Evolutionary conservation across 2,797 vertebrate species (phyloP).

Genomic region (Megaceryle alcyon): DNA sequence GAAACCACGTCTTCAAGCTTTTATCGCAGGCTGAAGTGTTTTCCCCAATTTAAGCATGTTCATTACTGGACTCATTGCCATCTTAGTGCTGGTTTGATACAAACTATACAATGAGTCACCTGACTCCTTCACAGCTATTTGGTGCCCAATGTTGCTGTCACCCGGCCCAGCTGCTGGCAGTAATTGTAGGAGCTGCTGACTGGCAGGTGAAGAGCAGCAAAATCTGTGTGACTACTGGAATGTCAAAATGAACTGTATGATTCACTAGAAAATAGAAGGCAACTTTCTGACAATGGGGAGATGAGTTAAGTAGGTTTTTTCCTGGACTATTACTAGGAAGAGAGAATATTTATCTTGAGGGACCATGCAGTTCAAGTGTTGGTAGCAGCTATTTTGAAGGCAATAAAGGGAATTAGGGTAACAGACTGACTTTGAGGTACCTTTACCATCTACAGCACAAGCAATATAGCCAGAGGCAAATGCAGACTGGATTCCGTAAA

Average conservation of each 20-base stretch:
- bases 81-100: not conserved
- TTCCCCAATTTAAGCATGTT: not conserved
- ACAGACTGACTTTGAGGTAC: not conserved
- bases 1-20: not conserved
- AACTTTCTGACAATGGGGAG: not conserved
- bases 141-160: not conserved
- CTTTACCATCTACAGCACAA: constrained; percentile 1
- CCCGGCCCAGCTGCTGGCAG: not conserved
- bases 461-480: not conserved
- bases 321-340: not conserved
- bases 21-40: not conserved
- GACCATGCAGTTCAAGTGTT: not conserved
- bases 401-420: not conserved
- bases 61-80: not conserved
- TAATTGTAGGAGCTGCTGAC: not conserved
- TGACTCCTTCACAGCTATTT: not conserved
- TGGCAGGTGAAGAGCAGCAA: not conserved
- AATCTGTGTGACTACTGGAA: not conserved
- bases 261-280: not conserved
- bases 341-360: not conserved
- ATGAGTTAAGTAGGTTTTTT: not conserved
- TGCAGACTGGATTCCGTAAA: not conserved
- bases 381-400: not conserved
- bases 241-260: not conserved
- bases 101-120: not conserved